Conservation (phyloP, 1,140 invertebrate genomes). For the Venustaconcha ellipsiformis region DNA sequence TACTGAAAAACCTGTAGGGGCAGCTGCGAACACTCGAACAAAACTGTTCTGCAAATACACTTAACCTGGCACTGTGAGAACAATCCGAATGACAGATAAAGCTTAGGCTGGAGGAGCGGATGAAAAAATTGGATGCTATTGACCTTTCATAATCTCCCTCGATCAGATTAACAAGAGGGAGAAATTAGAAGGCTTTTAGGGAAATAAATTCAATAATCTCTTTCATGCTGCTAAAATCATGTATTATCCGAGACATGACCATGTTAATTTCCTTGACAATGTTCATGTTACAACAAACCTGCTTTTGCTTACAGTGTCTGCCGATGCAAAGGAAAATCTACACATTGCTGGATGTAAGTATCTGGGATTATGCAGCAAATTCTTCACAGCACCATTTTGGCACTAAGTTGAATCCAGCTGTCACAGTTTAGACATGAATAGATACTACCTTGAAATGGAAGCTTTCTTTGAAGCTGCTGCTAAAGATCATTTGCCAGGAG, state of each 20-base stretch:
- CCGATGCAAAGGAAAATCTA: background rate
- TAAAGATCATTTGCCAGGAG: slow-evolving; percentile 4
- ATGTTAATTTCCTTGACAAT: background rate
- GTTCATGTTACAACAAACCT: background rate
- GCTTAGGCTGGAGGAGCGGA: slow-evolving; percentile 2
- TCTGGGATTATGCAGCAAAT: too few species aligned
- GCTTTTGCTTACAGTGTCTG: background rate
- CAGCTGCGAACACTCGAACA: background rate
- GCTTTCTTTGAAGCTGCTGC: background rate
- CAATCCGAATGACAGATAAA: background rate
- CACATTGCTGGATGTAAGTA: background rate
- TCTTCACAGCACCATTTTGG: too few species aligned
- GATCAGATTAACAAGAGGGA: background rate
- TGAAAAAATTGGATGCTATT: slow-evolving; percentile 3
- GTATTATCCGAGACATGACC: background rate
- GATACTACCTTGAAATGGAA: background rate
- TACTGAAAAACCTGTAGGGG: background rate
- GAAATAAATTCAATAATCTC: background rate
- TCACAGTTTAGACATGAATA: background rate
- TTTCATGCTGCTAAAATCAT: background rate
- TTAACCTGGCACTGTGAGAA: slow-evolving; percentile 7
- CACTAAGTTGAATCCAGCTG: too few species aligned
- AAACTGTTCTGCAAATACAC: background rate
- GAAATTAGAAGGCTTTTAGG: background rate
- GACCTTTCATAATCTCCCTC: background rate